Evolutionary conservation across 2,888 invertebrate species (phyloP).

Genomic region (Dicranocentrus wangi): DNA sequence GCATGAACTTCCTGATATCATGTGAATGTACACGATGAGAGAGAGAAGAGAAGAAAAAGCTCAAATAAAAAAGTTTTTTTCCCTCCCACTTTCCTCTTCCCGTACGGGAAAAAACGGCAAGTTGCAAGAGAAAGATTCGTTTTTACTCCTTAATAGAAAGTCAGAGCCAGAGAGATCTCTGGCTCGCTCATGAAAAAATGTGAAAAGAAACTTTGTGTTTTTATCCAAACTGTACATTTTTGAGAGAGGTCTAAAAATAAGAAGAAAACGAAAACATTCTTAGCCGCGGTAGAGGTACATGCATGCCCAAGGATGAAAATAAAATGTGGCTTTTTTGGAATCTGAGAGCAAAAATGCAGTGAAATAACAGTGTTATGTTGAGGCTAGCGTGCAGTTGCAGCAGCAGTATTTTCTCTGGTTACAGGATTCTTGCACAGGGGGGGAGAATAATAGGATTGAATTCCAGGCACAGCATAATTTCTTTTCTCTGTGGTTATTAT

Average conservation of each 20-base stretch:
- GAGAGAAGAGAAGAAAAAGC: not conserved
- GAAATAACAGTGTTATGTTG: slow-evolving; percentile 6
- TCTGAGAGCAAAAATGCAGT: slow-evolving; percentile 16
- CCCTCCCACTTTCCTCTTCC: not conserved
- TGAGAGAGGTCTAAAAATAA: not conserved
- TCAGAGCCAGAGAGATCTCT: not conserved
- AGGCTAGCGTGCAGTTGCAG: not conserved
- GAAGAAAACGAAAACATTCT: not conserved
- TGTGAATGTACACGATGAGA: not conserved
- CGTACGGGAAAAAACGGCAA: not conserved
- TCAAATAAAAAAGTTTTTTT: slow-evolving; percentile 8
- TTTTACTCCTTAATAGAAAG: slow-evolving; percentile 34
- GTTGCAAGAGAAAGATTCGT: slow-evolving; percentile 4
- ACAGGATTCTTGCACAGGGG: not conserved
- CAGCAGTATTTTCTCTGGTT: too few relatives aligned
- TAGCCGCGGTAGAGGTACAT: not conserved
- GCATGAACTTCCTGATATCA: too few relatives aligned
- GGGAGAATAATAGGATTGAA: slow-evolving; percentile 15
- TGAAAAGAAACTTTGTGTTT: slow-evolving; percentile 32
- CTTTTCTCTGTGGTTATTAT: slow-evolving; percentile 26
- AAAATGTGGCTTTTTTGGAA: slow-evolving; percentile 18
- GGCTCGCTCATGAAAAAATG: not conserved
- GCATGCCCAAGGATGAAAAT: slow-evolving; percentile 2
- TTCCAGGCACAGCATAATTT: slow-evolving; percentile 14
- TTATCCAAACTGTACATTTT: slow-evolving; percentile 2